Percentiles rank a stretch among this genome's conserved stretches.
Conservation (phyloP, 1,140 invertebrate species). For the Drosophila saltans region DNA sequence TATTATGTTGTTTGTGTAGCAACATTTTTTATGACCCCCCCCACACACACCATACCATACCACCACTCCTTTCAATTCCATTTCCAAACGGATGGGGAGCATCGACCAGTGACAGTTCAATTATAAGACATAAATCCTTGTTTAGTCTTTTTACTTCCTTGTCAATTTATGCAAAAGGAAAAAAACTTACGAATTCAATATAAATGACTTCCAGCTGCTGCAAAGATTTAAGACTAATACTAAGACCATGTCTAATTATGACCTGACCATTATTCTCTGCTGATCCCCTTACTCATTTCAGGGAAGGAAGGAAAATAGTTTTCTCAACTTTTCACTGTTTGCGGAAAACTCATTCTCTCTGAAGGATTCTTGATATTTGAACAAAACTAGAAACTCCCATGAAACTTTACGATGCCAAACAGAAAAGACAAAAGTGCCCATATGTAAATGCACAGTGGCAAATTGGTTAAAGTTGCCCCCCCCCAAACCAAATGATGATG, state of each 20-base stretch:
- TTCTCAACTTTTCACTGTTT: conserved; percentile 3
- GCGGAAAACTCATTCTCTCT: conserved; percentile 1
- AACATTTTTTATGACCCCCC: conserved; percentile 55
- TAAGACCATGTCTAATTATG: conserved; percentile 37
- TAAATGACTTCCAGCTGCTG: conserved; percentile 34
- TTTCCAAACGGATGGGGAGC: background rate
- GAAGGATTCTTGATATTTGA: conserved; percentile 67
- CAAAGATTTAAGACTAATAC: too few relatives aligned
- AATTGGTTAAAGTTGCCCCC: conserved; percentile 22
- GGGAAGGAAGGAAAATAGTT: conserved; percentile 2
- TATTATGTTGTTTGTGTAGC: conserved; percentile 45
- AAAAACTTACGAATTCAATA: conserved; percentile 27
- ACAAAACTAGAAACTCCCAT: conserved; percentile 78
- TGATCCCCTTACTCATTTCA: conserved; percentile 13
- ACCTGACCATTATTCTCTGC: conserved; percentile 5
- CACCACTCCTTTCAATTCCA: background rate
- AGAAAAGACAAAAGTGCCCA: conserved; percentile 39
- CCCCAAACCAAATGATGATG: too few relatives aligned
- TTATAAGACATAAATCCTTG: conserved; percentile 59
- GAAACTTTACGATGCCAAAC: conserved; percentile 73
- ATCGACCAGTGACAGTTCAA: conserved; percentile 61
- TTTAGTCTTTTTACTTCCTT: conserved; percentile 7
- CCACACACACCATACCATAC: background rate
- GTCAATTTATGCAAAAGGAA: conserved; percentile 47
- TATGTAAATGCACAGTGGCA: conserved; percentile 69